Base-by-base conservation (phyloP, 2,888 invertebrate species). In the Lasioglossum leucozonium region DNA sequence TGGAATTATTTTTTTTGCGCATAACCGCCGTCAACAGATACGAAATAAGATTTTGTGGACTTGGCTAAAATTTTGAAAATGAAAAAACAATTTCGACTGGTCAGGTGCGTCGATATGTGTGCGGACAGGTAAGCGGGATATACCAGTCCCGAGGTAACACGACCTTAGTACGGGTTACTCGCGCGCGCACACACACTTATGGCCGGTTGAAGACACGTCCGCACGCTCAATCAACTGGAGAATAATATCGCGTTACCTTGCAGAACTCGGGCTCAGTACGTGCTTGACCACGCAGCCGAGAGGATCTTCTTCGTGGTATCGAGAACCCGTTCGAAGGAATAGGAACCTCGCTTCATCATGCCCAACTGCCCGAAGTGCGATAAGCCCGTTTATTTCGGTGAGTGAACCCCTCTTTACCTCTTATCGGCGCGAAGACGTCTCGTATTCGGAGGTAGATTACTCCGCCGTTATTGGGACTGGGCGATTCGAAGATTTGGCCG, bases 301-400 rank as follows among this genome's bases (percentile, higher is more conserved):
- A 91, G 85, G 85, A 87, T 80, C 89, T 76, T 37, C 87, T 88
- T 84, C 87, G 89, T 76, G 80, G 84, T 65, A 82, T 42, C 44
- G 71, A 40, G 37, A 62, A 34, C 79, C 79, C 55, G 69, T 40
- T 58, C 42, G 18, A 65, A 79, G 34, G 47, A 65, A 67, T 37
- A 51, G 58, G 71, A 51, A 40, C 10, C 40, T 40, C 22, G n/a
- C 79, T 4, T 79, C 90, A 93, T 86, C 87, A 96, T 96, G 96
- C 96, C 96, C 78, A 96, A 96, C 94, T 96, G 96, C 92, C 96
- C 96, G 1, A 96, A 96, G 95, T 96, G 96, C 93, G 95, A 95
- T 40, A 96, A 96, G 94, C 96, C 96, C 44, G 96, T 96, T 74
- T 96, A 96, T 93, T 96, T 96, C 92, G 96, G 85, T 89, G 83